Evolutionary conservation across 2,113 vertebrate species (phyloP), one percentile per base, ranked within the genome.

Genomic region (Brienomyrus brachyistius): DNA sequence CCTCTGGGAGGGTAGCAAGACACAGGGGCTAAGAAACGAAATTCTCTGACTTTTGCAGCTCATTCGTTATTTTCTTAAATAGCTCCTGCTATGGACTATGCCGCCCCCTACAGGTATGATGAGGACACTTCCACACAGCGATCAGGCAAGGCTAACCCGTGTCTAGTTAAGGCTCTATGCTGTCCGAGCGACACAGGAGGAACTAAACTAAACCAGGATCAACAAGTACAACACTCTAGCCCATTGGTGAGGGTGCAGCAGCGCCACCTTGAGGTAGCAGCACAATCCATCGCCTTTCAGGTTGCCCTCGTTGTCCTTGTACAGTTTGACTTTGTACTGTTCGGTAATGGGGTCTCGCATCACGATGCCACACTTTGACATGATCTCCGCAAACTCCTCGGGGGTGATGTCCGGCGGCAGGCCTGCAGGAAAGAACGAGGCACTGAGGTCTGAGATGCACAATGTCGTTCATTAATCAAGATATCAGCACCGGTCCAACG

Each of bases 271-370:
- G 10, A 99, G 95, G 91, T 98, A 99, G 94, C 98, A 99, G 94
- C 98, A 99, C 90, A 99, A 97, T 5, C 98, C 98, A 13, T 99
- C 98, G 90, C 98, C 98, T 94, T 99, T 99, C 90, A 97, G 97
- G 93, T 99, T 99, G 86, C 98, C 98, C 62, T 98, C 95, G 90
- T 95, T 95, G 94, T 99, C 98, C 94, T 97, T 99, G 93, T 99
- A 99, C 23, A 99, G 97, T 92, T 99, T 99, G 90, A 99, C 96
- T 93, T 99, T 99, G 93, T 97, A 98, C 89, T 99, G 97, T 90
- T 98, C 98, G 1, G 96, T 97, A 62, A 97, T 94, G 91, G 97
- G 98, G 94, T 99, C 98, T 90, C 97, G 93, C 98, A 99, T 98
- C 88, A 99, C 96, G 89, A 99, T 99, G 35, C 98, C 98, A 88